phyloP scores from a whole-genome alignment of 1,140 invertebrate species.

The Cydia amplana region DNA sequence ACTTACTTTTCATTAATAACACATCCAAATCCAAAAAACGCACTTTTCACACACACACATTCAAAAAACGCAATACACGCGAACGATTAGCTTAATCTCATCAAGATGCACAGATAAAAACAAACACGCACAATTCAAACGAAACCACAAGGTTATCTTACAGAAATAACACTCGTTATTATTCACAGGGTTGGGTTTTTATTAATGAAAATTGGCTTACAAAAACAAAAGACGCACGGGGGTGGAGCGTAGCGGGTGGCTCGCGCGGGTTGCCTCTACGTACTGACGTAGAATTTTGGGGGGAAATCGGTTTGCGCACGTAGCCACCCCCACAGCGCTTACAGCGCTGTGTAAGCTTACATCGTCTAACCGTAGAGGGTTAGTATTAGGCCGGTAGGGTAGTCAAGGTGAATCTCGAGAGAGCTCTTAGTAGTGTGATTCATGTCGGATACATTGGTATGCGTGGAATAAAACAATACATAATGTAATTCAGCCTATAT shows the following conservation, averaged over 20 bases:
- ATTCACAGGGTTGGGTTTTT: constrained; percentile 25
- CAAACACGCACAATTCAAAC: not conserved
- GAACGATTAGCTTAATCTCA: not conserved
- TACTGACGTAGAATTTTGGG: constrained; percentile 23
- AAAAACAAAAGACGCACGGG: constrained; percentile 3
- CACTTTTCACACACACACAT: constrained; percentile 27
- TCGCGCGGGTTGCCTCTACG: not conserved
- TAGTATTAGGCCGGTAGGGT: not conserved
- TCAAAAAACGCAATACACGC: constrained; percentile 17
- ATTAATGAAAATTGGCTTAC: constrained; percentile 13
- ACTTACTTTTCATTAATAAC: constrained; percentile 17
- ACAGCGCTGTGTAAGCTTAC: not conserved
- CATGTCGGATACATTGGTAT: not conserved
- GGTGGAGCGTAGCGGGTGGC: not conserved
- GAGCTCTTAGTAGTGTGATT: not conserved
- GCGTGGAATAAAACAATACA: no score
- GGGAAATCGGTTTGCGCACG: constrained; percentile 22
- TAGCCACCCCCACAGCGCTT: not conserved
- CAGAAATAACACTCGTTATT: not conserved
- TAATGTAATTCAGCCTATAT: no score
- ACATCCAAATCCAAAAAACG: constrained; percentile 15
- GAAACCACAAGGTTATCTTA: not conserved
- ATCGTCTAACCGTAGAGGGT: not conserved
- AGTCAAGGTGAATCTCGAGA: not conserved
- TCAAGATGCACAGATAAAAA: not conserved